Conservation (phyloP, 2,797 vertebrate species). For the Heliangelus exortis region DNA sequence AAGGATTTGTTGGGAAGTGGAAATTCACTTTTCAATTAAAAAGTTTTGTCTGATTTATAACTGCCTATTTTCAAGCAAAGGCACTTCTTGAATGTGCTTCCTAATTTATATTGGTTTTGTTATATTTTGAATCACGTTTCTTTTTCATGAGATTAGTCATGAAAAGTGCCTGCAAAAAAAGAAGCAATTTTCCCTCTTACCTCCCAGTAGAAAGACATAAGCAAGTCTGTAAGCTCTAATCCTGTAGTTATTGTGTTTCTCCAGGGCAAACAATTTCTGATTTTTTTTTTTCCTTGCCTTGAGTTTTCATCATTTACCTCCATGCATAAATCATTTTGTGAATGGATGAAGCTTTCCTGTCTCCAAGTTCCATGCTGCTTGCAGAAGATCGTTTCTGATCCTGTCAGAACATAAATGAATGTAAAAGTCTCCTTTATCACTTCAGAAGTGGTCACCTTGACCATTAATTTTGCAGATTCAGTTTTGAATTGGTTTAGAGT, state of each 20-base stretch:
- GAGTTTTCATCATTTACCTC: not conserved
- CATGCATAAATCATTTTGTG: not conserved
- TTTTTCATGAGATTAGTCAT: not conserved
- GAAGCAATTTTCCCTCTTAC: rapidly evolving
- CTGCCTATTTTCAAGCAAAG: not conserved
- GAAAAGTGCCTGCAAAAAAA: not conserved
- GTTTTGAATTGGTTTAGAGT: not conserved
- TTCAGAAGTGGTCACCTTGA: not conserved
- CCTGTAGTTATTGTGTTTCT: not conserved
- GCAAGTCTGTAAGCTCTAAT: not conserved
- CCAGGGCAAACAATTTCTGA: not conserved
- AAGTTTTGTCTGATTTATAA: not conserved
- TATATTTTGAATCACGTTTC: not conserved
- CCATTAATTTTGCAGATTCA: not conserved
- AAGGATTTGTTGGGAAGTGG: not conserved
- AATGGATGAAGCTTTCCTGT: not conserved
- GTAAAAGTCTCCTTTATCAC: not conserved
- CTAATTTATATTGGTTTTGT: not conserved
- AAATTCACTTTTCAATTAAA: not conserved
- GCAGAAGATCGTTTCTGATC: not conserved
- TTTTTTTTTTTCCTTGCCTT: not conserved
- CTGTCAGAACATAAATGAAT: not conserved
- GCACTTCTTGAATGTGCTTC: not conserved
- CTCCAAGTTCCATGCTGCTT: not conserved
- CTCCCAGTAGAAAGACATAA: not conserved